Conservation (phyloP, 2,113 vertebrate species). For the Myotis yumanensis region DNA sequence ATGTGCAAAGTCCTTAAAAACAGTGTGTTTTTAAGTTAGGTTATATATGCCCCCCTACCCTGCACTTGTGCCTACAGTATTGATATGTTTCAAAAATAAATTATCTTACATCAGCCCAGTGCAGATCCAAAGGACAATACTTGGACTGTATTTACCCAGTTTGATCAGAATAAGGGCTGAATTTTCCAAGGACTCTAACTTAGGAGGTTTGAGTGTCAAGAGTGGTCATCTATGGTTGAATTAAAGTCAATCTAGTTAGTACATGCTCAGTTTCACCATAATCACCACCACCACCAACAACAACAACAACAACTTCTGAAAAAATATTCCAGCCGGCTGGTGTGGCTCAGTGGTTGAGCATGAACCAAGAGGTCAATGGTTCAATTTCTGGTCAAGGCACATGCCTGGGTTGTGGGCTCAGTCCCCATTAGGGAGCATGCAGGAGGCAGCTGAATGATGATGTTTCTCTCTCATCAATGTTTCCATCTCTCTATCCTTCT, state of each 20-base stretch:
- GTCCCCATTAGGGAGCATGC: too few species aligned
- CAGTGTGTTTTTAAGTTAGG: slow-evolving; percentile 62
- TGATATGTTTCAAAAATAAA: background rate
- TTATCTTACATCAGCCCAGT: background rate
- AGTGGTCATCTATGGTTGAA: background rate
- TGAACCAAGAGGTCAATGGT: too few species aligned
- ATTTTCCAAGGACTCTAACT: background rate
- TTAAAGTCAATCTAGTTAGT: background rate
- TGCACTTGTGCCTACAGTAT: background rate
- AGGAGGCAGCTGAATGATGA: too few species aligned
- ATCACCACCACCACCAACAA: background rate
- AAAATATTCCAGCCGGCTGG: too few species aligned
- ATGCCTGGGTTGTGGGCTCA: too few species aligned
- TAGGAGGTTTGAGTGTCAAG: background rate
- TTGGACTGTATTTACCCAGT: background rate
- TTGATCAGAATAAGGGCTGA: background rate
- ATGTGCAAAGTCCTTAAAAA: slow-evolving; percentile 52
- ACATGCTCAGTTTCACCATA: background rate
- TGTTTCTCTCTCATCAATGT: too few species aligned
- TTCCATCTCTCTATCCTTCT: too few species aligned
- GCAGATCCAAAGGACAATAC: background rate
- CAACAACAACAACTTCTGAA: background rate
- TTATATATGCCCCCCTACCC: background rate
- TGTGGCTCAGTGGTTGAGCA: too few species aligned
- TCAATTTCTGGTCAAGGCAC: too few species aligned